Evolutionary conservation across 2,797 vertebrate species (phyloP), one percentile per base, ranked within the genome.

Genomic region (Anabas testudineus): DNA sequence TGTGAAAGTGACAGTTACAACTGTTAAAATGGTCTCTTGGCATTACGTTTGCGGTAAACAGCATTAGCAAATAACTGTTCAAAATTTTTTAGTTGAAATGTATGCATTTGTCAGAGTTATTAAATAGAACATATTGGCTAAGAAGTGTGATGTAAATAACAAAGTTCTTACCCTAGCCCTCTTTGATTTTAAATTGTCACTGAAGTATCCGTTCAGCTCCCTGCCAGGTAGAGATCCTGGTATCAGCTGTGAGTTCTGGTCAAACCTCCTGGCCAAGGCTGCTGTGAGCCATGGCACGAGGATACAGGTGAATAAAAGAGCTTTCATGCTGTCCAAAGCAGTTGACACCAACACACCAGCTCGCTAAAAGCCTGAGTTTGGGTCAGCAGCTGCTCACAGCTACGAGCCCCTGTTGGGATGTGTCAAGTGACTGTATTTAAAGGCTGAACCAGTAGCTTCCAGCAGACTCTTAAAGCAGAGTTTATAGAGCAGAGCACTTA

Each of bases 371-470:
- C 67, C 72, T 61, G 51, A 62, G 81, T 82, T 62, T 75, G 64
- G 81, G 76, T 86, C 75, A 71, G 83, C 81, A 81, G 81, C 74
- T 68, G 61, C 62, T 80, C 60, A 69, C 43, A 65, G 76, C 84
- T 86, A 84, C 86, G 74, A 88, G 74, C 86, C 90, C 81, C 86
- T 87, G 86, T 80, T 91, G 71, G 82, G 82, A 89, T 80, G 82
- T 86, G 82, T 87, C 91, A 94, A 81, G 85, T 87, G 84, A 95
- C 94, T 94, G 94, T 95, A 95, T 95, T 96, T 95, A 96, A 96
- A 96, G 94, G 92, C 94, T 95, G 91, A 91, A 92, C 88, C 81
- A 93, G 86, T 91, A 92, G 92, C 93, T 95, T 95, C 94, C 94
- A 94, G 92, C 73, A 76, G 82, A 88, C 93, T 94, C 76, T 91